Conservation (phyloP, 2,888 invertebrate species). For the Cheilosia vulpina region DNA sequence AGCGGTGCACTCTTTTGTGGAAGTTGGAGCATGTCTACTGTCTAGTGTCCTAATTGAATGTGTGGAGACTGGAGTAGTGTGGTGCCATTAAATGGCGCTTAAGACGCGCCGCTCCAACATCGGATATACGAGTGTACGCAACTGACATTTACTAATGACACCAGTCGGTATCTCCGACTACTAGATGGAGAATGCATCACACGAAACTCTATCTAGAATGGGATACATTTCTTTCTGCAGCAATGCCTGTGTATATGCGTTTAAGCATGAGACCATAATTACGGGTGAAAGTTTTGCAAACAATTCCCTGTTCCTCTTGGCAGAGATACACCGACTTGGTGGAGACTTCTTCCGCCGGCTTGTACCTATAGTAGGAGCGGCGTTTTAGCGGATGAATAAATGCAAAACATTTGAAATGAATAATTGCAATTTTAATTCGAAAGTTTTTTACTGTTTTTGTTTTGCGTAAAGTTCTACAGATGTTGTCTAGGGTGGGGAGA, state of each 20-base stretch:
- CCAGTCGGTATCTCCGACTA: constrained; percentile 12
- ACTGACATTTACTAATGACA: constrained; percentile 69
- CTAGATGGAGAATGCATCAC: constrained; percentile 25
- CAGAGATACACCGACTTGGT: constrained; percentile 29
- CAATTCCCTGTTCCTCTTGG: constrained; percentile 40
- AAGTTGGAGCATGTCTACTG: constrained; percentile 58
- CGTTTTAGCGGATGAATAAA: constrained; percentile 66
- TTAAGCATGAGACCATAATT: constrained; percentile 54
- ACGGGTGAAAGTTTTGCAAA: constrained; percentile 54
- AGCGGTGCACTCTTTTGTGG: constrained; percentile 42
- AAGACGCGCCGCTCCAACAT: constrained; percentile 48
- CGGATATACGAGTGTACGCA: constrained; percentile 51
- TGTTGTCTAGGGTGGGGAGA: constrained; percentile 13
- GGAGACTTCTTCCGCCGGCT: neutral
- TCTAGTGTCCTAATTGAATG: constrained; percentile 70
- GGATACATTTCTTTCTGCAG: constrained; percentile 23
- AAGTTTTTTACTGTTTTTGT: constrained; percentile 42
- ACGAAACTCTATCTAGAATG: constrained; percentile 12
- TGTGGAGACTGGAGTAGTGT: constrained; percentile 44
- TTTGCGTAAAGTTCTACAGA: constrained; percentile 22
- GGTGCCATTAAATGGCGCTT: constrained; percentile 63
- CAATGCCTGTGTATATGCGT: constrained; percentile 26
- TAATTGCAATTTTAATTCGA: constrained; percentile 71
- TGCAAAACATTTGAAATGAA: constrained; percentile 69
- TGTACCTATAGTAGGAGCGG: constrained; percentile 16